Evolutionary conservation across 2,113 vertebrate species (phyloP).

Genomic region (Peucedramus taeniatus): DNA sequence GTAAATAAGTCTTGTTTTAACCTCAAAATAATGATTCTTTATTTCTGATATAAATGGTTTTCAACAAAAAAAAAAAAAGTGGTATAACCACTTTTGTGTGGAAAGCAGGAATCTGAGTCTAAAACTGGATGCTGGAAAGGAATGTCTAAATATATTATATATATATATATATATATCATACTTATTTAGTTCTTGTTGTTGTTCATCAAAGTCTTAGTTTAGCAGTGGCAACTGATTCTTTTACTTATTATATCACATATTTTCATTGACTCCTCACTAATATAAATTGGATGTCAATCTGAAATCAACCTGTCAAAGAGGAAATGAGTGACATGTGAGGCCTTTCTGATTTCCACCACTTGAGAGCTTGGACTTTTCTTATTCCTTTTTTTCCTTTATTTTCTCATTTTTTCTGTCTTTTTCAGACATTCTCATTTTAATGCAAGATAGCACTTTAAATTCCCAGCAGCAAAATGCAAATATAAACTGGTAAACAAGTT

Average conservation of each 20-base stretch:
- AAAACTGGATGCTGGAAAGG: background rate
- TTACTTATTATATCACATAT: background rate
- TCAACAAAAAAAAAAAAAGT: background rate
- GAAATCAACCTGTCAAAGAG: background rate
- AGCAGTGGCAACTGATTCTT: background rate
- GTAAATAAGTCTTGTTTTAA: conserved; percentile 31
- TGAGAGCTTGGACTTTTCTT: background rate
- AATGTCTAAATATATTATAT: background rate
- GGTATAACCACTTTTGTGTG: background rate
- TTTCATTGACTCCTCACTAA: background rate
- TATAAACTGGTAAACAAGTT: background rate
- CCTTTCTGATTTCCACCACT: background rate
- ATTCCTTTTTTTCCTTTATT: too few species aligned
- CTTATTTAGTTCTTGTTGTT: background rate
- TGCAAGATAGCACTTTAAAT: background rate
- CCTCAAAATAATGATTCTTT: conserved; percentile 40
- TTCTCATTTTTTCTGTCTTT: rapidly evolving
- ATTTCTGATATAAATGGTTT: conserved; percentile 32
- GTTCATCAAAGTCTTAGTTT: background rate
- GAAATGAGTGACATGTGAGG: background rate
- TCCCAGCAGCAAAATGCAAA: background rate
- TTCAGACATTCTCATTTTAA: rapidly evolving
- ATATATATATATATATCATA: background rate
- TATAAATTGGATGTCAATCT: background rate
- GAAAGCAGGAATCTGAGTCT: background rate